Conservation (phyloP, 2,113 vertebrate species). For the Pleuronectes platessa region DNA sequence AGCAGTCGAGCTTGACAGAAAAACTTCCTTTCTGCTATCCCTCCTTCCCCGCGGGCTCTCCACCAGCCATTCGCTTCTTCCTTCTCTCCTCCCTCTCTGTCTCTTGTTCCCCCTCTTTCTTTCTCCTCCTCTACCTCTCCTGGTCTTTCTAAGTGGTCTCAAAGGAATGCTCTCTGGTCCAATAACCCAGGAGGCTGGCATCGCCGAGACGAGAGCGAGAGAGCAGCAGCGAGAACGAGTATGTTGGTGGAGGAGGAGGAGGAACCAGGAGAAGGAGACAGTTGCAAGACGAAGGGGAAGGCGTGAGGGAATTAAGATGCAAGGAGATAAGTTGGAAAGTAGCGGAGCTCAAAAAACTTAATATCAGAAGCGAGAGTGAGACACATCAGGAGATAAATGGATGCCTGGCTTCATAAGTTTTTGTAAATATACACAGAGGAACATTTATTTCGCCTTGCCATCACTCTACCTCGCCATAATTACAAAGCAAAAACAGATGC, state of each 20-base stretch:
- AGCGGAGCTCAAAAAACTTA: slow-evolving; percentile 34
- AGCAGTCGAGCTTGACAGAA: slow-evolving; percentile 81
- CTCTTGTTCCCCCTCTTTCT: slow-evolving; percentile 62
- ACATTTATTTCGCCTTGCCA: slow-evolving; percentile 61
- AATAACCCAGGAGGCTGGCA: slow-evolving; percentile 80
- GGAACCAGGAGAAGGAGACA: slow-evolving; percentile 55
- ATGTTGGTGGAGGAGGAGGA: slow-evolving; percentile 59
- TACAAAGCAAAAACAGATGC: slow-evolving; percentile 77
- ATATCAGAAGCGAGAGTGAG: slow-evolving; percentile 44
- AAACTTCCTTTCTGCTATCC: slow-evolving; percentile 72
- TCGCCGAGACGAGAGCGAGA: slow-evolving; percentile 63
- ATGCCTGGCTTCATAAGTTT: slow-evolving; percentile 61
- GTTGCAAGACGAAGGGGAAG: slow-evolving; percentile 24
- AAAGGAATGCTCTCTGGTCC: slow-evolving; percentile 81
- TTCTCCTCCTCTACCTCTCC: slow-evolving; percentile 72
- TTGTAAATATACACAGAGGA: slow-evolving; percentile 67
- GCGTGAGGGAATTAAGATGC: slow-evolving; percentile 66
- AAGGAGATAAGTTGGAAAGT: slow-evolving; percentile 53
- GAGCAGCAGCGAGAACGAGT: slow-evolving; percentile 56
- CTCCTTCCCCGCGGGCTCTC: slow-evolving; percentile 56
- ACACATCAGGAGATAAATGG: slow-evolving; percentile 50
- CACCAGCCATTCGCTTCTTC: slow-evolving; percentile 53
- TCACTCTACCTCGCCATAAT: slow-evolving; percentile 70
- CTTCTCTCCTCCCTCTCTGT: slow-evolving; percentile 32
- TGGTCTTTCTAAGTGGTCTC: slow-evolving; percentile 84